Percentiles rank a stretch among this genome's conserved stretches.
These are phyloP conservation scores for Chelonus formosanus DNA, from an alignment of 2,888 invertebrate species.

Conservation along the genomic window DNA sequence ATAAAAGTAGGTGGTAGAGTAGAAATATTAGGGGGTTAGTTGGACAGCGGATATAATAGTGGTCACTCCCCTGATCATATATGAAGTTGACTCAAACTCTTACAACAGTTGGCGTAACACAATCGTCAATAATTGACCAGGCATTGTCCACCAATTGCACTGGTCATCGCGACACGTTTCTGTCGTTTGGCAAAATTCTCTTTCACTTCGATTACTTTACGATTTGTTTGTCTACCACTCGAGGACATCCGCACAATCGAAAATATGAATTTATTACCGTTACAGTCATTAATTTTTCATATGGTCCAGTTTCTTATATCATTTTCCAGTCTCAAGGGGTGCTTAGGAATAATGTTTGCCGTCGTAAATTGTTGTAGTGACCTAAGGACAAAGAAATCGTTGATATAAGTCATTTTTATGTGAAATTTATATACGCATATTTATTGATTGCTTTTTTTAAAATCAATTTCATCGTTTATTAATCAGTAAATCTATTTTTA, in stretches of 20 bases:
- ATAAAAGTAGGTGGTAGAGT: not conserved
- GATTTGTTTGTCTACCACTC: constrained; percentile 58
- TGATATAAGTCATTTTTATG: constrained; percentile 5
- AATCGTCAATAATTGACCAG: constrained; percentile 59
- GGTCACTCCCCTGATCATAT: constrained; percentile 52
- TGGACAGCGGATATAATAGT: constrained; percentile 23
- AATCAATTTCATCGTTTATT: no score
- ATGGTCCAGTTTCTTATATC: constrained; percentile 9
- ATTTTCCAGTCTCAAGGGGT: not conserved
- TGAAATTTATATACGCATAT: not conserved
- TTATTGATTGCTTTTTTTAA: no score
- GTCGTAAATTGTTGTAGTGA: constrained; percentile 53
- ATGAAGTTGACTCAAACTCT: constrained; percentile 36
- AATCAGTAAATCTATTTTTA: no score
- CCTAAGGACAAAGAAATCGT: constrained; percentile 4
- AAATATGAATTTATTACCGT: constrained; percentile 63
- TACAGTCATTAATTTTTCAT: constrained; percentile 44
- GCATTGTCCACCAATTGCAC: constrained; percentile 54
- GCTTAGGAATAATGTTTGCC: constrained; percentile 47
- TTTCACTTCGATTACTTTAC: constrained; percentile 50
- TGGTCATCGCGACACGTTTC: constrained; percentile 38
- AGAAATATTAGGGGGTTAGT: constrained; percentile 38
- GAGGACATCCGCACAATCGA: constrained; percentile 51
- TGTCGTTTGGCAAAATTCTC: not conserved
- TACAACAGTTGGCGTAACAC: constrained; percentile 58